These are phyloP conservation scores for Volucella bombylans DNA, from an alignment of 2,888 invertebrate species.

Conservation along the genomic window DNA sequence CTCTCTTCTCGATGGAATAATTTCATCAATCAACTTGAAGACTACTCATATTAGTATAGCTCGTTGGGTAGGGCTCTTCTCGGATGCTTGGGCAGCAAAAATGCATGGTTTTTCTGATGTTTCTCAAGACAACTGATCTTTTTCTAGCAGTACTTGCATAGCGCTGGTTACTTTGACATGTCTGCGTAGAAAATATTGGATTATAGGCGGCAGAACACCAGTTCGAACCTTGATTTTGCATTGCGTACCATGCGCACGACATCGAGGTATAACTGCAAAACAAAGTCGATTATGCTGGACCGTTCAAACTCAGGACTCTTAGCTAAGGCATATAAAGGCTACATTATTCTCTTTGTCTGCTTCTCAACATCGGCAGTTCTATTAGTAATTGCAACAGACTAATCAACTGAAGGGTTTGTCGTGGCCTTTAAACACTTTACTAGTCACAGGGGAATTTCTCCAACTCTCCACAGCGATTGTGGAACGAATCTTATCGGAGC, in stretches of 20 bases:
- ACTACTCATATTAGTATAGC: not conserved
- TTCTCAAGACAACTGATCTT: conserved; percentile 24
- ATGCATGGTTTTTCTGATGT: conserved; percentile 19
- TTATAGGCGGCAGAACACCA: no score
- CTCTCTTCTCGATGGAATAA: conserved; percentile 2
- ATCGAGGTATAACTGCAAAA: no score
- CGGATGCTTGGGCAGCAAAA: not conserved
- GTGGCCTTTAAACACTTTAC: conserved; percentile 75
- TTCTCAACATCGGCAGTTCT: no score
- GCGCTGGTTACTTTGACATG: no score
- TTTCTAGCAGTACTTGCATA: no score
- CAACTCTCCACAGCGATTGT: conserved; percentile 75
- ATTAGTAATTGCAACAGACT: conserved; percentile 53
- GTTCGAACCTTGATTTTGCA: no score
- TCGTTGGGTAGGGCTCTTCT: conserved; percentile 12
- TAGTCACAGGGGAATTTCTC: conserved; percentile 74
- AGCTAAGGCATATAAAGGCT: conserved; percentile 71
- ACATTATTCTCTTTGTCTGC: conserved; percentile 75
- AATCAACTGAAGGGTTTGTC: conserved; percentile 74
- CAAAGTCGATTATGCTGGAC: conserved; percentile 74
- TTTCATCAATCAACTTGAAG: conserved; percentile 5
- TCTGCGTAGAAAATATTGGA: no score
- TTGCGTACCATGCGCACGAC: no score
- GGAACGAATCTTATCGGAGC: conserved; percentile 71
- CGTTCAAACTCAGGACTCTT: conserved; percentile 50